Evolutionary conservation across 2,113 vertebrate genomes (phyloP).

Genomic region (Xiphophorus hellerii): DNA sequence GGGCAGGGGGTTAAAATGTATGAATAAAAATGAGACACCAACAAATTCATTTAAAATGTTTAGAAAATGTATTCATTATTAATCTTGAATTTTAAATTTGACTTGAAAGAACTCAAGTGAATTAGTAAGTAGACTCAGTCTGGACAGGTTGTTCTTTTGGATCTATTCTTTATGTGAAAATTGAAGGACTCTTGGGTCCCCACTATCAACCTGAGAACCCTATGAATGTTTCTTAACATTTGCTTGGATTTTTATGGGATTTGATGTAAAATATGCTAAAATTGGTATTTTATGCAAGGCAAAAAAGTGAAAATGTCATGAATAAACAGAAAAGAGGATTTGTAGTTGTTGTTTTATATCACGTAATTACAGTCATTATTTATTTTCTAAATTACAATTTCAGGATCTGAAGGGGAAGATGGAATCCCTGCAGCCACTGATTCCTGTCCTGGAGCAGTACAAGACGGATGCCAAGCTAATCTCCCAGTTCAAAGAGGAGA

Average conservation of each 20-base stretch:
- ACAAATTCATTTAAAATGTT: no score
- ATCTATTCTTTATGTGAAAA: no score
- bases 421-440: slow-evolving; percentile 93
- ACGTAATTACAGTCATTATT: not conserved
- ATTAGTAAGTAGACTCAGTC: not conserved
- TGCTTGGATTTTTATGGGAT: not conserved
- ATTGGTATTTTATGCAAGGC: not conserved
- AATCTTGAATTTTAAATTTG: not conserved
- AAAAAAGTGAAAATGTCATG: not conserved
- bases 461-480: slow-evolving; percentile 96
- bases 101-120: not conserved
- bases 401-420: slow-evolving; percentile 97
- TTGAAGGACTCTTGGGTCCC: no score
- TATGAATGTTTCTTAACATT: not conserved
- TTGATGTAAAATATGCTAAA: not conserved
- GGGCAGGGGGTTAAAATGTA: no score
- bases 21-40: no score
- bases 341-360: not conserved
- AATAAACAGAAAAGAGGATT: not conserved
- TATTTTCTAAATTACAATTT: slow-evolving; percentile 24
- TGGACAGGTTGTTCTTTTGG: not conserved
- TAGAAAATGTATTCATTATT: no score
- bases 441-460: slow-evolving; percentile 97
- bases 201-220: no score
- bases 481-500: slow-evolving; percentile 97